A percentile compares a stretch with the other conserved stretches of the same genome.
These are phyloP conservation scores for Oxygymnocypris stewartii DNA, from an alignment of 2,113 vertebrate genomes.

Conservation along the genomic window DNA sequence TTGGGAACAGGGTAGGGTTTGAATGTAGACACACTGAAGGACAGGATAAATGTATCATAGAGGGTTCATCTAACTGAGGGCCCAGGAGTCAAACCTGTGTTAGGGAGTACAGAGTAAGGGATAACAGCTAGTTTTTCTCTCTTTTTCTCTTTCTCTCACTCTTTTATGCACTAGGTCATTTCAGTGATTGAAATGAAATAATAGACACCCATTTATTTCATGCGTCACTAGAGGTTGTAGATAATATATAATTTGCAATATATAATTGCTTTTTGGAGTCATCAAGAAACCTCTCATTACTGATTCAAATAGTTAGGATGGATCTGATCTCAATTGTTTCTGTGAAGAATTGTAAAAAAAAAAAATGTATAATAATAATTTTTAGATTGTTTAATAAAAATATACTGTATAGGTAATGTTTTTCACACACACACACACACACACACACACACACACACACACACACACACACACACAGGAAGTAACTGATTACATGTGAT, in stretches of 20 bases:
- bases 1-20: neutral
- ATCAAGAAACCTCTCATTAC: neutral
- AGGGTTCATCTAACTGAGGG: neutral
- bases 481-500: too few species aligned
- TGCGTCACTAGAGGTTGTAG: neutral
- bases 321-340: neutral
- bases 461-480: too few species aligned
- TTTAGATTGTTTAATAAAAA: neutral
- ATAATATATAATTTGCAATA: conserved; percentile 1
- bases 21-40: neutral
- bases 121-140: conserved; percentile 5
- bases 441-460: too few species aligned
- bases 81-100: neutral
- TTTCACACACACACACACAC: too few species aligned
- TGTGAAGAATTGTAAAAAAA: neutral
- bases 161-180: neutral
- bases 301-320: neutral
- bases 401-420: too few species aligned
- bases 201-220: neutral
- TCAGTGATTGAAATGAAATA: conserved; percentile 5
- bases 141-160: neutral
- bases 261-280: neutral
- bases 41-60: conserved; percentile 1
- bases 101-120: too few species aligned
- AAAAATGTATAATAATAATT: too few species aligned